These are phyloP conservation scores for Phyto melanocephala DNA, from an alignment of 2,888 invertebrate genomes.

Conservation along the genomic window DNA sequence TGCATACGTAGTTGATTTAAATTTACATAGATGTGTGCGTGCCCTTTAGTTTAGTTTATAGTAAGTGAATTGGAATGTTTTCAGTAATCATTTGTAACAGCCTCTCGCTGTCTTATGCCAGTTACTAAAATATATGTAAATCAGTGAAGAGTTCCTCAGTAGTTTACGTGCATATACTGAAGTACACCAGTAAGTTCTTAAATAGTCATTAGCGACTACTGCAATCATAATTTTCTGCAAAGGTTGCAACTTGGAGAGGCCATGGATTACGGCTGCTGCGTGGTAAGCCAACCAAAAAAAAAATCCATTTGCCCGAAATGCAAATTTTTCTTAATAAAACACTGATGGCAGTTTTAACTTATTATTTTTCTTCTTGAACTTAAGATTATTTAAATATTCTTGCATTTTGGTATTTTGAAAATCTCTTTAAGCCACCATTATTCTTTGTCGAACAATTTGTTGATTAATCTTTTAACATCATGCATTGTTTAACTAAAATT, in stretches of 20 bases:
- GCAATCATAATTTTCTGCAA: conserved; percentile 55
- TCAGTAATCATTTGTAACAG: conserved; percentile 56
- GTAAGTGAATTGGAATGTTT: conserved; percentile 50
- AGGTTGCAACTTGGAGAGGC: conserved; percentile 40
- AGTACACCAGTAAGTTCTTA: conserved; percentile 37
- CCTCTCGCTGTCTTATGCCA: background rate
- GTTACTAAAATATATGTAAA: no score
- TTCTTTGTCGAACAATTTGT: conserved; percentile 25
- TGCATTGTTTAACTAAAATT: conserved; percentile 13
- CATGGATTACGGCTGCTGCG: conserved; percentile 33
- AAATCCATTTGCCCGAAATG: no score
- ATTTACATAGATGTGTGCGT: background rate
- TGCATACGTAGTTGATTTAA: no score
- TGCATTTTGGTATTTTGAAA: no score
- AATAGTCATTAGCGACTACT: conserved; percentile 55
- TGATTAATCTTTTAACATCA: conserved; percentile 33
- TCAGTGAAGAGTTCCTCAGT: no score
- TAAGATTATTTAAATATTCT: no score
- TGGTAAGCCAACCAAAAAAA: conserved; percentile 21
- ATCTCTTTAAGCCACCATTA: no score
- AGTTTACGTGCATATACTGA: no score
- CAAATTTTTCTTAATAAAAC: conserved; percentile 12
- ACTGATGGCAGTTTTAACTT: no score
- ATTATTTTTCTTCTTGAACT: no score
- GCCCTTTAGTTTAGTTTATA: background rate